Evolutionary conservation across 2,797 vertebrate species (phyloP).

Genomic region (Vultur gryphus): DNA sequence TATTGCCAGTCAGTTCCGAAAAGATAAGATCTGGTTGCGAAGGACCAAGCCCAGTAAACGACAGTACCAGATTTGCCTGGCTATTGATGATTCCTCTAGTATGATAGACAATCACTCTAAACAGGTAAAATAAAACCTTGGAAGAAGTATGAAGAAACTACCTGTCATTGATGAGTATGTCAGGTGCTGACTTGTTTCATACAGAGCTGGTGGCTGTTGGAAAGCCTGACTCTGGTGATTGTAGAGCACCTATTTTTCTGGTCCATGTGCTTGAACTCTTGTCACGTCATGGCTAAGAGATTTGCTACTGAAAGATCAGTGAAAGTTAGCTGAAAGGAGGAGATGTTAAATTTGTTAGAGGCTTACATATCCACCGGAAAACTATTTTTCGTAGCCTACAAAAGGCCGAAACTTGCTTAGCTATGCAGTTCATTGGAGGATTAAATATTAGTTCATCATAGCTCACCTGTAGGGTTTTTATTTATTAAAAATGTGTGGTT

Average conservation of each 20-base stretch:
- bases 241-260: neutral
- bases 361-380: neutral
- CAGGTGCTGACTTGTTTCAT: neutral
- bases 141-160: neutral
- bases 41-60: constrained; percentile 96
- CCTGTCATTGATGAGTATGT: neutral
- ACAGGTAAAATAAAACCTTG: constrained; percentile 78
- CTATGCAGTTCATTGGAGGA: neutral
- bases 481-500: neutral
- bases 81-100: constrained; percentile 96
- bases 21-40: constrained; percentile 98
- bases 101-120: constrained; percentile 99
- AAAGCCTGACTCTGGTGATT: neutral
- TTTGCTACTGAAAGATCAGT: neutral
- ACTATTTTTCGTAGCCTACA: neutral
- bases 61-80: constrained; percentile 96
- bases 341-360: neutral
- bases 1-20: constrained; percentile 96
- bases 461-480: neutral
- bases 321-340: neutral
- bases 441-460: neutral
- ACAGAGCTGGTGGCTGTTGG: neutral
- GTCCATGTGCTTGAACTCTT: neutral
- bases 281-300: neutral
- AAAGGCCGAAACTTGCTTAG: neutral